phyloP scores from a whole-genome alignment of 2,797 vertebrate species.

The Varecia variegata region DNA sequence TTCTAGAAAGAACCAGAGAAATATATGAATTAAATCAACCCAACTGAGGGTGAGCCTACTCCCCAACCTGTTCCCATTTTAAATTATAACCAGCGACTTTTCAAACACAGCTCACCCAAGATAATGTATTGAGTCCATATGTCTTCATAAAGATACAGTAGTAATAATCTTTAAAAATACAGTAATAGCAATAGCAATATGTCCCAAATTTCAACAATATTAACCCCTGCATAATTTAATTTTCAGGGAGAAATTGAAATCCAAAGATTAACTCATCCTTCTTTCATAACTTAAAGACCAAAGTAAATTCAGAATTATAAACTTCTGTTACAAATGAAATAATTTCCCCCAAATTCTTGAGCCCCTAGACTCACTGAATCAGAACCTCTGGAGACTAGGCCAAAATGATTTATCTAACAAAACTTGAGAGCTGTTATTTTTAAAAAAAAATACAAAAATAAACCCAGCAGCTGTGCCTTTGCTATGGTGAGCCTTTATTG shows the following conservation, averaged over 20 bases:
- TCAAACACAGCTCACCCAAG: not conserved
- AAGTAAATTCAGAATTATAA: not conserved
- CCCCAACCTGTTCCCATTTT: not conserved
- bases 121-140: not conserved
- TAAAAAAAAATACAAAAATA: not conserved
- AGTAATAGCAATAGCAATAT: not conserved
- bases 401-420: not conserved
- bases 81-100: not conserved
- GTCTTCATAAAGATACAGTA: not conserved
- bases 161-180: not conserved
- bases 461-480: not conserved
- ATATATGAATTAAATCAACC: not conserved
- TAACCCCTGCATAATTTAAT: not conserved
- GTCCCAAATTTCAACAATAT: not conserved
- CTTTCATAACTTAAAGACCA: not conserved
- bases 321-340: not conserved
- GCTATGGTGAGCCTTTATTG: not conserved
- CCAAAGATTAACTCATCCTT: not conserved
- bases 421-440: not conserved
- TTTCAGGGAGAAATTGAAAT: slow-evolving; percentile 11
- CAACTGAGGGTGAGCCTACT: not conserved
- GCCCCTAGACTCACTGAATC: not conserved
- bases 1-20: not conserved
- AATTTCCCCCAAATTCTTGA: not conserved
- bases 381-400: not conserved